phyloP scores from a whole-genome alignment of 1,140 invertebrate species.

The Eriocheir sinensis region DNA sequence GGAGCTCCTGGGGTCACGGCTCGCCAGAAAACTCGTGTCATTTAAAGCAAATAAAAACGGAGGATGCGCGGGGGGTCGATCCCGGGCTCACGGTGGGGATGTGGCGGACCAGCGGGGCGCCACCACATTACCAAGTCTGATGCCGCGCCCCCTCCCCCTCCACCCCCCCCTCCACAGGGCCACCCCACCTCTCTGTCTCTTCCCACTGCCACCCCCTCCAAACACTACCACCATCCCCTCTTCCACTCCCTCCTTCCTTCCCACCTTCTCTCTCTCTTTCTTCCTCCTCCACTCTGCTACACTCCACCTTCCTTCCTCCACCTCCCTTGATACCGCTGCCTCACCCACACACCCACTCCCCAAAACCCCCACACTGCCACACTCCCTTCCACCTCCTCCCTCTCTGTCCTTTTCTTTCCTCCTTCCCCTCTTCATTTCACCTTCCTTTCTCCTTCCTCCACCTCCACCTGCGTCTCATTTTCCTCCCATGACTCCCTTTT shows the following conservation, averaged over 20 bases:
- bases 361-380: too few species aligned
- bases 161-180: neutral
- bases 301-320: neutral
- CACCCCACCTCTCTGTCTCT: neutral
- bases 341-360: neutral
- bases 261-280: neutral
- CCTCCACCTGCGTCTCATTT: neutral
- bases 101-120: neutral
- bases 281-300: neutral
- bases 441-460: neutral
- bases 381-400: neutral
- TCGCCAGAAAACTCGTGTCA: neutral
- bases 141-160: too few species aligned
- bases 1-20: neutral
- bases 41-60: slow-evolving; percentile 26
- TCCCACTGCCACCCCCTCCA: neutral
- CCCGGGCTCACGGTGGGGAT: neutral
- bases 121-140: neutral
- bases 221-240: neutral
- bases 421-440: neutral
- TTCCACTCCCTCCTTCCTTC: neutral
- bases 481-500: neutral
- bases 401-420: neutral
- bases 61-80: neutral
- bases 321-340: neutral